Evolutionary conservation across 2,888 invertebrate species (phyloP), one percentile per base, ranked within the genome.

Genomic region (Scaptodrosophila latifasciaeformis): DNA sequence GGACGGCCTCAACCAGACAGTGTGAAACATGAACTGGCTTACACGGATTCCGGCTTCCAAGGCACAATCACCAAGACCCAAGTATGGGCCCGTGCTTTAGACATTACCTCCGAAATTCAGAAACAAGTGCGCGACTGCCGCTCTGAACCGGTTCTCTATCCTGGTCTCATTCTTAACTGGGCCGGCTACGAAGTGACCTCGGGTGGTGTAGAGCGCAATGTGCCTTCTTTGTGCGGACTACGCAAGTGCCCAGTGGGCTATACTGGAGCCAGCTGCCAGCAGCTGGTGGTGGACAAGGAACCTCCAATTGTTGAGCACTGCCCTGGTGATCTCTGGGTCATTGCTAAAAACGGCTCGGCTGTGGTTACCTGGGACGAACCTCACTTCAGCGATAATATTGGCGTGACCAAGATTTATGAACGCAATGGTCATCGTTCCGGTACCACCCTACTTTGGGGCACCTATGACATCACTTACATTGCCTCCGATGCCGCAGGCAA

Each of bases 11-110:
- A 93, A 82, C 91, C 92, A 6, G 93, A 93, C 65, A 92, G 91
- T 82, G 85, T 87, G 3, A 76, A 74, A 30, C 78, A 84, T 34
- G 78, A 82, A 2, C 89, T 92, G n/a, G 82, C 85, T 1, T 95
- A 95, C 79, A 92, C 94, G 0, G 96, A 96, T 86, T 89, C 92
- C 39, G 96, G 96, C n/a, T 97, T 97, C 91, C 95, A 96, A 88
- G 98, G 98, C 21, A 95, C 96, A 75, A 88, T 98, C 34, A 96
- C 96, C 6, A 95, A 97, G 86, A 94, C 96, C 27, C 96, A 97
- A 88, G 91, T 97, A 54, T 98, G 97, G 97, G 93, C 93, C 71
- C 90, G 96, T 40, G 94, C 96, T 31, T 88, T 97, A 1, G 96
- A 97, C 82, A 93, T 96, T 13, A 95, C 96, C 2, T 93, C 93